Percentiles rank a stretch among this genome's conserved stretches.
These are phyloP conservation scores for Potamilus streckersoni DNA, from an alignment of 1,140 invertebrate genomes.

Conservation along the genomic window DNA sequence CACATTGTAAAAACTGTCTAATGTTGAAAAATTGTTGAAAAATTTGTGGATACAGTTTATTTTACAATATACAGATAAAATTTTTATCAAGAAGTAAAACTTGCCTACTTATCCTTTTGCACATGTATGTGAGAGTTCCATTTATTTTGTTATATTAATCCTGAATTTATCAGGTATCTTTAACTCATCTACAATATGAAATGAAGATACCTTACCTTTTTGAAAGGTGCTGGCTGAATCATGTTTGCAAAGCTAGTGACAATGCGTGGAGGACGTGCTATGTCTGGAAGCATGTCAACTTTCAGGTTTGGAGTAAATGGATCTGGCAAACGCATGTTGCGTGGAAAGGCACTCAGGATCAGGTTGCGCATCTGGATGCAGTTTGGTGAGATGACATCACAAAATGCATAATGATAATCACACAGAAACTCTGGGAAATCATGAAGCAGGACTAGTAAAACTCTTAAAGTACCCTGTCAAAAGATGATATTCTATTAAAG, in stretches of 20 bases:
- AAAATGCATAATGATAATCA: constrained; percentile 99
- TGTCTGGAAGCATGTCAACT: constrained; percentile 91
- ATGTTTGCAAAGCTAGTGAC: constrained; percentile 90
- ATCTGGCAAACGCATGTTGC: constrained; percentile 97
- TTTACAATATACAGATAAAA: no score
- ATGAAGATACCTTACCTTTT: constrained; percentile 75
- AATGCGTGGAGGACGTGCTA: constrained; percentile 85
- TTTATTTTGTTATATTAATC: no score
- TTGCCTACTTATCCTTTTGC: no score
- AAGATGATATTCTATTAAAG: constrained; percentile 5
- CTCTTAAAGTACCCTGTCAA: constrained; percentile 88
- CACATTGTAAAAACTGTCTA: no score
- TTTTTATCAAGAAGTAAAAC: no score
- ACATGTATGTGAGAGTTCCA: no score
- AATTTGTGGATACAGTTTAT: no score
- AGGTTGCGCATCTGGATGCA: constrained; percentile 99
- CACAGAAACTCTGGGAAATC: constrained; percentile 99
- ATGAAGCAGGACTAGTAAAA: constrained; percentile 95
- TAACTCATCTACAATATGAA: neutral
- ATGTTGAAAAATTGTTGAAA: no score
- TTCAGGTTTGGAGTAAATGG: constrained; percentile 92
- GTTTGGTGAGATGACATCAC: constrained; percentile 98
- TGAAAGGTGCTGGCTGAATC: constrained; percentile 89
- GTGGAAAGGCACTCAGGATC: constrained; percentile 96
- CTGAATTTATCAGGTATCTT: no score